phyloP scores from a whole-genome alignment of 64 coral and sea anemone species.

The Dendrophyllia cribrosa region DNA sequence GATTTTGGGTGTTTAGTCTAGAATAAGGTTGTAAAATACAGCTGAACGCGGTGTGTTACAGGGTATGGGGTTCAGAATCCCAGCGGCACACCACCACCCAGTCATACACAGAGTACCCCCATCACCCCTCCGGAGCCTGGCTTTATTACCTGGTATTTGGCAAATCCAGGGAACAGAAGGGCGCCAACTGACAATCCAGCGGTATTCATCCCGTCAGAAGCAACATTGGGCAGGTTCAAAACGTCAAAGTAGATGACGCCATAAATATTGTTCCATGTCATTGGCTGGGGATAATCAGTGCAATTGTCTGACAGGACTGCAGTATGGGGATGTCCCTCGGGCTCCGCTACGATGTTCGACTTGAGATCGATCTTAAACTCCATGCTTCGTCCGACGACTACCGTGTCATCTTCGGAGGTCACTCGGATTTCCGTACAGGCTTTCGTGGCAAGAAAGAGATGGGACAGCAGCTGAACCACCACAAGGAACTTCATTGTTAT shows the following conservation, averaged over 20 bases:
- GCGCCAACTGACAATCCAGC: slow-evolving; percentile 3
- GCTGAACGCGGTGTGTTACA: too few species aligned
- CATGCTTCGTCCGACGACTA: slow-evolving; percentile 27
- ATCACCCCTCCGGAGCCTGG: too few species aligned
- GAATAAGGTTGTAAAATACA: too few species aligned
- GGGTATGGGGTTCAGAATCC: too few species aligned
- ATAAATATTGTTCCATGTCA: neutral
- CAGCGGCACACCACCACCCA: too few species aligned
- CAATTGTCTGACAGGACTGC: neutral
- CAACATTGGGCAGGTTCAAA: neutral
- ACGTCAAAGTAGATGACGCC: neutral
- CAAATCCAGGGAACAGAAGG: neutral
- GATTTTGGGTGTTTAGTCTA: too few species aligned
- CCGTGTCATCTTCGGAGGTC: neutral
- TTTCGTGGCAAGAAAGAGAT: neutral
- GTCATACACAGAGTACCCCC: too few species aligned
- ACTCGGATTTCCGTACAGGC: slow-evolving; percentile 29
- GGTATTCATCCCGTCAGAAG: neutral
- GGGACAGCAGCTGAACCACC: too few species aligned
- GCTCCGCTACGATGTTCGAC: neutral
- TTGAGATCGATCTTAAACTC: neutral
- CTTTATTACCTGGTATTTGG: neutral
- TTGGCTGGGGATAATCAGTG: neutral
- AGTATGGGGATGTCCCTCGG: neutral
- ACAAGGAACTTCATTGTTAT: too few species aligned